Evolutionary conservation across 1,140 invertebrate genomes (phyloP).

Genomic region (Microplitis mediator): DNA sequence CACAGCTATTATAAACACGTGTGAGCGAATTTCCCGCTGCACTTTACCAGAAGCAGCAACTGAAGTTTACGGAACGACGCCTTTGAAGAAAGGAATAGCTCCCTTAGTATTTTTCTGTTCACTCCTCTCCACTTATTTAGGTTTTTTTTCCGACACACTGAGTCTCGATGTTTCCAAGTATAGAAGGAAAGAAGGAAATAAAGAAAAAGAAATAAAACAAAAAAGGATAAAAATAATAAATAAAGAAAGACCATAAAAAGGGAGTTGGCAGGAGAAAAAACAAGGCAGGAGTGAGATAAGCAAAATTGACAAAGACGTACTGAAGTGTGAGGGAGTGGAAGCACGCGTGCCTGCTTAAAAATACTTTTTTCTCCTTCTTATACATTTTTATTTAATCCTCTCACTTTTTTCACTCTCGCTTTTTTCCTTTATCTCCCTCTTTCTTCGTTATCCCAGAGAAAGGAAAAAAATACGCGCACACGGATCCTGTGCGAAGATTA

Average conservation of each 20-base stretch:
- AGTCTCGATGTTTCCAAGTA: not conserved
- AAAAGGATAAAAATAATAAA: not conserved
- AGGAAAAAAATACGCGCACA: not conserved
- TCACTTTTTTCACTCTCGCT: not conserved
- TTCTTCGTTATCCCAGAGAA: slow-evolving; percentile 13
- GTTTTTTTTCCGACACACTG: slow-evolving; percentile 16
- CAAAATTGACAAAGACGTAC: slow-evolving; percentile 33
- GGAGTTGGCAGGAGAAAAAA: not conserved
- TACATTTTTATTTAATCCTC: slow-evolving; percentile 2
- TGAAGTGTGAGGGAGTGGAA: slow-evolving; percentile 22
- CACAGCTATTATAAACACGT: slow-evolving; percentile 11
- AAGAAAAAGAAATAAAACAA: not conserved
- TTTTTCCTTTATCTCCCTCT: not conserved
- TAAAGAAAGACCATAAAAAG: slow-evolving; percentile 1
- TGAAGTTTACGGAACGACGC: slow-evolving; percentile 14
- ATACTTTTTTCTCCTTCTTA: not conserved
- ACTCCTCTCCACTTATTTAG: slow-evolving; percentile 24
- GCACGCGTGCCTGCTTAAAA: slow-evolving; percentile 18
- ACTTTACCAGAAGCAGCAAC: not conserved
- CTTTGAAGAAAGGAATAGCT: slow-evolving; percentile 10
- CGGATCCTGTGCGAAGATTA: not conserved
- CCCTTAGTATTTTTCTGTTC: not conserved
- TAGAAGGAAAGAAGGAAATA: slow-evolving; percentile 11
- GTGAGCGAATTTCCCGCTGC: not conserved
- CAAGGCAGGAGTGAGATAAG: slow-evolving; percentile 24